Percentiles rank a stretch among this genome's conserved stretches.
Conservation (phyloP, 2,888 invertebrate species). For the Apotomis turbidana region DNA sequence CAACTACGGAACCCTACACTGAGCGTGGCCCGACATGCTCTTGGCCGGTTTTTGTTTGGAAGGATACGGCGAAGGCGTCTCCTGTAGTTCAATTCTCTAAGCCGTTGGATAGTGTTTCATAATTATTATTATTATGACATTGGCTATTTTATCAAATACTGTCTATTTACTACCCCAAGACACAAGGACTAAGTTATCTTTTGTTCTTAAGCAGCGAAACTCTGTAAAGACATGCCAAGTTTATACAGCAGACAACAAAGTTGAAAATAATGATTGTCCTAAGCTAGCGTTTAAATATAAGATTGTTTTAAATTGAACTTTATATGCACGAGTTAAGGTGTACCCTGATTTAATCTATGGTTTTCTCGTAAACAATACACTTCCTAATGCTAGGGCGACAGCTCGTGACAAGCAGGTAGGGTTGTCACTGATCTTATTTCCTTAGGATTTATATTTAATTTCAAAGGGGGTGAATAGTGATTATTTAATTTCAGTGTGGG, state of each 20-base stretch:
- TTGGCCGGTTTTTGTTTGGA: no score
- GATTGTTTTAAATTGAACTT: neutral
- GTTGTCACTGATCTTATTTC: neutral
- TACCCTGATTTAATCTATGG: neutral
- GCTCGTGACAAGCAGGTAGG: neutral
- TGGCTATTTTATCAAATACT: no score
- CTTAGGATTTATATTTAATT: no score
- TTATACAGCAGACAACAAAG: neutral
- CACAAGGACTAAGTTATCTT: neutral
- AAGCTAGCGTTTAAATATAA: neutral
- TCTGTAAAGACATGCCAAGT: neutral
- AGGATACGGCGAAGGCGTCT: no score
- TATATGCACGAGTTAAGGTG: neutral
- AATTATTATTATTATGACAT: no score
- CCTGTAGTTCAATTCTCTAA: no score
- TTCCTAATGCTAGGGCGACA: slow-evolving; percentile 18
- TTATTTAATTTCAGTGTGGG: no score
- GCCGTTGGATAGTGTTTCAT: no score
- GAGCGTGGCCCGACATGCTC: no score
- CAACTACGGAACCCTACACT: no score
- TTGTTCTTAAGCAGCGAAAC: neutral
- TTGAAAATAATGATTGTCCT: neutral
- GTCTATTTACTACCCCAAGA: no score
- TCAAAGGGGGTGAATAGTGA: no score
- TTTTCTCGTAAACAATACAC: slow-evolving; percentile 9